These are phyloP conservation scores for Scolopax rusticola DNA, from an alignment of 2,797 vertebrate species.

Conservation along the genomic window DNA sequence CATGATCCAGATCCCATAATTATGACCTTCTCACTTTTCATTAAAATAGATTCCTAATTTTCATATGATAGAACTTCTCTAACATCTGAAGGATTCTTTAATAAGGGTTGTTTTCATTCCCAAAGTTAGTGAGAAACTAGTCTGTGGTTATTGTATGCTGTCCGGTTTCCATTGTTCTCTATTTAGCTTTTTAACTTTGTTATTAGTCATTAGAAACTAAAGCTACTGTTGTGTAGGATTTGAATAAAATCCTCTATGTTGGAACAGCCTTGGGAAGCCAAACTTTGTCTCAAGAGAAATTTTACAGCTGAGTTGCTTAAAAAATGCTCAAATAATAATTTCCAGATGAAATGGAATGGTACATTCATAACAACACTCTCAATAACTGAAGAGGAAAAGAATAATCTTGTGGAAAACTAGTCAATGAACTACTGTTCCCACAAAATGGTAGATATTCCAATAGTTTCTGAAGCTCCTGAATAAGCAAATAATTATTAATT, in stretches of 20 bases:
- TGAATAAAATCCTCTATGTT: background rate
- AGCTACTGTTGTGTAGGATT: background rate
- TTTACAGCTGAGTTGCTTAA: background rate
- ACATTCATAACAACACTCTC: background rate
- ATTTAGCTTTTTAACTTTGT: background rate
- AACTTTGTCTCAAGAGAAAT: constrained; percentile 14
- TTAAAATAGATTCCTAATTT: background rate
- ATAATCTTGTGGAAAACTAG: background rate
- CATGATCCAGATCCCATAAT: background rate
- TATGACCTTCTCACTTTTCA: background rate
- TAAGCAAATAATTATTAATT: background rate
- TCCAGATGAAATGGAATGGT: background rate
- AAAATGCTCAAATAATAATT: background rate
- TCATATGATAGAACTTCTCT: background rate
- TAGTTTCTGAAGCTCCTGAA: background rate
- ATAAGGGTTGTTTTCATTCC: background rate
- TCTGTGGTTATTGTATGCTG: background rate
- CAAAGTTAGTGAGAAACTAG: background rate
- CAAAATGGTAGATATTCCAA: background rate
- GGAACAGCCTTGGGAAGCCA: background rate
- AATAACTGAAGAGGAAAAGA: background rate
- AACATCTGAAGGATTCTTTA: background rate
- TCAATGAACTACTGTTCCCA: background rate
- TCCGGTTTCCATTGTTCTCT: background rate
- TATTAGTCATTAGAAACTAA: background rate